Evolutionary conservation across 2,888 invertebrate genomes (phyloP), one percentile per base, ranked within the genome.

Genomic region (Volucella inflata): DNA sequence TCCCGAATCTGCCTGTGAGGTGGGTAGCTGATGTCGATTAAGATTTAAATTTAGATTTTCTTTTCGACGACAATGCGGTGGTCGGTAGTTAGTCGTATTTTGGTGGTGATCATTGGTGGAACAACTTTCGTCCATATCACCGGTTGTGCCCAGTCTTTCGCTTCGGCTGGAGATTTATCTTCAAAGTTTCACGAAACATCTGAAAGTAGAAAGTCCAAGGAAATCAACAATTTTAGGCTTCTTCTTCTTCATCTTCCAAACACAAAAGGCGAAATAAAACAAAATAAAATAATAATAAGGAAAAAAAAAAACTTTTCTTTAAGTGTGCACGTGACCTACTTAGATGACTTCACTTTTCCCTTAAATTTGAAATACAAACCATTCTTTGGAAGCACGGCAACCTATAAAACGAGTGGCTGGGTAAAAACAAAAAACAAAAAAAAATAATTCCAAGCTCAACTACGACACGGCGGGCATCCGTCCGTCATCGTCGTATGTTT

Each of bases 41-140:
- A 46, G 16, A 42, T 21, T 11, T 38, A 59, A 60, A 60, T 53
- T 72, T 74, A 64, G 70, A 60, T 57, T 71, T 65, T 72, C 81
- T 83, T 81, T 87, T 79, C 67, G 74, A 78, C 77, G 84, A 78
- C 64, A 87, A 50, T 75, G 53, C 30, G 30, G 30, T 81, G 81
- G 80, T 72, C 85, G 87, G 75, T 85, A 85, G 64, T 87, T 82
- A 85, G 67, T 70, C 65, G 83, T 87, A 75, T 74, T 87, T 82
- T 67, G 79, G 68, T 75, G 75, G 83, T 77, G 79, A 87, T 87
- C 51, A 75, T 81, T 78, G 87, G 85, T 87, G 76, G 85, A 87
- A 72, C 82, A 87, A 80, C 87, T 83, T 87, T 88, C 87, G 81
- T 84, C 88, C 88, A 88, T 88, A 88, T 88, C 88, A 88, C 88